Percentiles rank a stretch among this genome's conserved stretches.
Evolutionary conservation across 2,113 vertebrate genomes (phyloP).

Genomic region (Corythornis madagascariensis): DNA sequence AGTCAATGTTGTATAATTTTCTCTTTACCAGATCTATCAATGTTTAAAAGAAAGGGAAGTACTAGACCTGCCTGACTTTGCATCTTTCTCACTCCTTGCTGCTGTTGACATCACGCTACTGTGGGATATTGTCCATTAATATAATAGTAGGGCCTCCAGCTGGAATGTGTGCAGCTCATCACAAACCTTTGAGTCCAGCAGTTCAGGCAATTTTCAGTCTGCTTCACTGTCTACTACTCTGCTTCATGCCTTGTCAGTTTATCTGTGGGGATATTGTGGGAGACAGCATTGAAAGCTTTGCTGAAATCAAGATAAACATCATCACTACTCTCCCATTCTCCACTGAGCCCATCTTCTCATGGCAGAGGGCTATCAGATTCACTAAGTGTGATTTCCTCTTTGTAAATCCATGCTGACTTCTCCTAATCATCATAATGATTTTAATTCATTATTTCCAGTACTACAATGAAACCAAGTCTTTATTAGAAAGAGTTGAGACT

Average conservation of each 20-base stretch:
- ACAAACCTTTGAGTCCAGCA: background rate
- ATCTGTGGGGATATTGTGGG: background rate
- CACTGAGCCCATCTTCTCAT: fast-evolving
- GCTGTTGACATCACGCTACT: background rate
- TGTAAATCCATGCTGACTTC: background rate
- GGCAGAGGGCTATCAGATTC: background rate
- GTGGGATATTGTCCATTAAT: background rate
- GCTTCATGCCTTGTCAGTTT: background rate
- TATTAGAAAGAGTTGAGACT: background rate
- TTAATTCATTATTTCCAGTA: background rate
- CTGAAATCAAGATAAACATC: too few species aligned
- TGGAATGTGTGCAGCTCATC: background rate
- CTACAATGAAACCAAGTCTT: background rate
- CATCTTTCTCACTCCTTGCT: background rate
- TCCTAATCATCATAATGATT: fast-evolving
- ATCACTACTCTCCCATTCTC: background rate
- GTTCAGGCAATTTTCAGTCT: background rate
- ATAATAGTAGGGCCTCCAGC: background rate
- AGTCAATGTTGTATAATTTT: background rate
- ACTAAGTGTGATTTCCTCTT: background rate
- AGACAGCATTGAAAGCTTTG: background rate
- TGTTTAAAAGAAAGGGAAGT: background rate
- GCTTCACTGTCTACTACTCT: background rate
- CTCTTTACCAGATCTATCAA: background rate
- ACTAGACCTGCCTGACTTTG: background rate